Conservation (phyloP, 1,140 invertebrate genomes). For the Lasioglossum albipes region DNA sequence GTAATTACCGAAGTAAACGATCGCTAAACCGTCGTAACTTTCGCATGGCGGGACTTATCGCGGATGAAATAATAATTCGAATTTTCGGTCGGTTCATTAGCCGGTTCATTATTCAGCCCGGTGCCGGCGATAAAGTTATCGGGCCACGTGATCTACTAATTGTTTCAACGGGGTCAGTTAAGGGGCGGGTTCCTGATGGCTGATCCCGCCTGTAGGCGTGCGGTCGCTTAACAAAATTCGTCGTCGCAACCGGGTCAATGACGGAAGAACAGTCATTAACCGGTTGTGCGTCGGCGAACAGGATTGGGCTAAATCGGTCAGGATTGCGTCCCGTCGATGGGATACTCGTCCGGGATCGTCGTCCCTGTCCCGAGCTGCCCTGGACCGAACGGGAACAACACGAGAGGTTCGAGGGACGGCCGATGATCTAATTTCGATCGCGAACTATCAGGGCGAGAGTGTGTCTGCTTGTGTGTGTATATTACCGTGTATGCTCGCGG, state of each 20-base stretch:
- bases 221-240: not conserved
- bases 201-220: not conserved
- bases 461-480: not conserved
- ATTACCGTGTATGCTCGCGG: not conserved
- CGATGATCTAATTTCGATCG: constrained; percentile 57
- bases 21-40: too few relatives aligned
- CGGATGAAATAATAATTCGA: too few relatives aligned
- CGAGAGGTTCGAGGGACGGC: not conserved
- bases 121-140: too few relatives aligned
- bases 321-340: not conserved
- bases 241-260: not conserved
- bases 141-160: not conserved
- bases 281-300: not conserved
- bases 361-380: too few relatives aligned
- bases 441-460: constrained; percentile 13
- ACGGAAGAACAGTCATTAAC: not conserved
- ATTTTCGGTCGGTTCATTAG: too few relatives aligned
- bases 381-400: too few relatives aligned
- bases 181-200: not conserved
- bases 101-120: too few relatives aligned
- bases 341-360: too few relatives aligned
- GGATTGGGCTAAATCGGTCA: constrained; percentile 1
- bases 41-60: too few relatives aligned
- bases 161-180: not conserved
- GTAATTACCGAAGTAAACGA: too few relatives aligned